Evolutionary conservation across 2,113 vertebrate species (phyloP).

Genomic region (Agelaius phoeniceus): DNA sequence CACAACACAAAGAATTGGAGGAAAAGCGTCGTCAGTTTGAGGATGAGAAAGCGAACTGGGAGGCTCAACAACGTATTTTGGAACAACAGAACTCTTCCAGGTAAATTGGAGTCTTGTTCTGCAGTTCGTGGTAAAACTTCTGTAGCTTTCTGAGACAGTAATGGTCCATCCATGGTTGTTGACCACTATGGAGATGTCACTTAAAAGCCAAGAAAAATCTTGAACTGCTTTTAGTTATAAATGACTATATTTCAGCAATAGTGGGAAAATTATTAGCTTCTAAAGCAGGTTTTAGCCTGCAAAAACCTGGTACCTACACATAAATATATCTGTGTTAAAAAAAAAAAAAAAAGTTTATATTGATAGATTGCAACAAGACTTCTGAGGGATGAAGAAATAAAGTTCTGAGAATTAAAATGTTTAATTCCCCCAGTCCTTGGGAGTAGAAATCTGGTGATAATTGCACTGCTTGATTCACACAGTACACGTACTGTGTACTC

Average conservation of each 20-base stretch:
- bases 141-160: background rate
- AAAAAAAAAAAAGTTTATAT: background rate
- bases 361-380: background rate
- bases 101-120: conserved; percentile 59
- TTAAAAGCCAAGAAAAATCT: background rate
- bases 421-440: background rate
- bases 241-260: background rate
- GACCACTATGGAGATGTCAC: background rate
- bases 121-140: background rate
- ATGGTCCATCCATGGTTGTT: fast-evolving
- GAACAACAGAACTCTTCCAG: conserved; percentile 96
- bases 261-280: background rate
- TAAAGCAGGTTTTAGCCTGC: background rate
- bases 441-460: background rate
- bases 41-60: conserved; percentile 94
- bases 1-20: conserved; percentile 96
- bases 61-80: conserved; percentile 90
- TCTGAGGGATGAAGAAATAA: background rate
- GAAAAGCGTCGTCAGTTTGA: conserved; percentile 95
- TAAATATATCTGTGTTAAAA: background rate
- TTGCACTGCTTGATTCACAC: background rate
- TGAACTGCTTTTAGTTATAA: background rate
- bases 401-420: background rate
- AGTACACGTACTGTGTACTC: background rate
- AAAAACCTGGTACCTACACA: background rate